These are phyloP conservation scores for Dione juno DNA, from an alignment of 2,888 invertebrate species.

Conservation along the genomic window DNA sequence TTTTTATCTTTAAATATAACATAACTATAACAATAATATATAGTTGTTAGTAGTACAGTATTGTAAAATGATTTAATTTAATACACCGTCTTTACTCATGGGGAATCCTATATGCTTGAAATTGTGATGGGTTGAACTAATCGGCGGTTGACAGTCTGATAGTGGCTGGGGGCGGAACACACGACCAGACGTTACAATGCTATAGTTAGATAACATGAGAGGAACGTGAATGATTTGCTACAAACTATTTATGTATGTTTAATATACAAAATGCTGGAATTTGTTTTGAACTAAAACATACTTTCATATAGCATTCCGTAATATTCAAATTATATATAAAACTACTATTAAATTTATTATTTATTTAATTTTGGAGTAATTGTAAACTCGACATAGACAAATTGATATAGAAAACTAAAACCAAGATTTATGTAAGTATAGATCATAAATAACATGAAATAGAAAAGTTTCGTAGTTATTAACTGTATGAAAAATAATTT, in stretches of 20 bases:
- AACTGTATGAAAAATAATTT: slow-evolving; percentile 48
- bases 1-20: background rate
- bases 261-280: too few relatives aligned
- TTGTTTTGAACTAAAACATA: background rate
- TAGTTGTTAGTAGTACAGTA: slow-evolving; percentile 25
- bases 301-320: too few relatives aligned
- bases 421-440: slow-evolving; percentile 38
- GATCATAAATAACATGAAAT: slow-evolving; percentile 42
- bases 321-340: too few relatives aligned
- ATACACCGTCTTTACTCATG: slow-evolving; percentile 28
- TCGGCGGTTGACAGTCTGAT: slow-evolving; percentile 52
- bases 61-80: slow-evolving; percentile 25
- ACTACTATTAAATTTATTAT: too few relatives aligned
- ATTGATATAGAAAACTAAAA: slow-evolving; percentile 36
- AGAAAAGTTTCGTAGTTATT: slow-evolving; percentile 47
- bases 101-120: slow-evolving; percentile 30
- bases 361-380: slow-evolving; percentile 22
- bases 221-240: slow-evolving; percentile 11
- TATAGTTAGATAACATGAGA: slow-evolving; percentile 26
- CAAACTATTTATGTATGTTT: background rate
- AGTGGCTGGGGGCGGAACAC: slow-evolving; percentile 47
- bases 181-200: slow-evolving; percentile 30
- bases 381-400: slow-evolving; percentile 37
- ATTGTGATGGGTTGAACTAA: slow-evolving; percentile 46
- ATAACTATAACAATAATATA: background rate